Evolutionary conservation across 2,888 invertebrate genomes (phyloP).

Genomic region (Cephus rjabovi): DNA sequence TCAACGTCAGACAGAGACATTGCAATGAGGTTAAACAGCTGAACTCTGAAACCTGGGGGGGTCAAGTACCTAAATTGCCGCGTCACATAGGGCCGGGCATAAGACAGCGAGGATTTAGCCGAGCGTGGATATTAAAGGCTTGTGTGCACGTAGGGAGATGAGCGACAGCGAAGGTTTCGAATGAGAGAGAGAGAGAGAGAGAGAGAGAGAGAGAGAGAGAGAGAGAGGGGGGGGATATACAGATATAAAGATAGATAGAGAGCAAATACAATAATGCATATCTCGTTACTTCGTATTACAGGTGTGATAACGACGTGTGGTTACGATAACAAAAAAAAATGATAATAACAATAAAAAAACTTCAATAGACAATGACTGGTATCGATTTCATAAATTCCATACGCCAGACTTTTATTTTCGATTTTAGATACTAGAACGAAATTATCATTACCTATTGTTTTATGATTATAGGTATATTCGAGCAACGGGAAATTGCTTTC

Average conservation of each 20-base stretch:
- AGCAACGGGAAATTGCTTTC: background rate
- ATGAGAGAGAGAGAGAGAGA: constrained; percentile 22
- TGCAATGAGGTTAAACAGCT: constrained; percentile 61
- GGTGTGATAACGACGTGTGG: background rate
- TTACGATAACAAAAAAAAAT: background rate
- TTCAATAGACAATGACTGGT: background rate
- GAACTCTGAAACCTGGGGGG: constrained; percentile 52
- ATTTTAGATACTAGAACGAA: background rate
- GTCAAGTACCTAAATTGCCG: constrained; percentile 65
- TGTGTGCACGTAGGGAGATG: constrained; percentile 12
- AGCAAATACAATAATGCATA: background rate
- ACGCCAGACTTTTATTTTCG: background rate
- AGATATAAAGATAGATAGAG: too few relatives aligned
- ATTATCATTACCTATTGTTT: background rate
- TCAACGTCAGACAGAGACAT: constrained; percentile 55
- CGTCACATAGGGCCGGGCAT: constrained; percentile 47
- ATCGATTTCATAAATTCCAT: background rate
- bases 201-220: constrained; percentile 20
- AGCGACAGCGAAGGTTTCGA: constrained; percentile 20
- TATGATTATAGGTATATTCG: background rate
- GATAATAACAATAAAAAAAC: background rate
- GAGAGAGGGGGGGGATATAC: constrained; percentile 13
- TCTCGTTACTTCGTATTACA: background rate
- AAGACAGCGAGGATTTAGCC: constrained; percentile 41
- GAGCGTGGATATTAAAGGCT: constrained; percentile 47